Evolutionary conservation across 2,113 vertebrate species (phyloP), one percentile per base, ranked within the genome.

Genomic region (Phylloscopus trochiloides): DNA sequence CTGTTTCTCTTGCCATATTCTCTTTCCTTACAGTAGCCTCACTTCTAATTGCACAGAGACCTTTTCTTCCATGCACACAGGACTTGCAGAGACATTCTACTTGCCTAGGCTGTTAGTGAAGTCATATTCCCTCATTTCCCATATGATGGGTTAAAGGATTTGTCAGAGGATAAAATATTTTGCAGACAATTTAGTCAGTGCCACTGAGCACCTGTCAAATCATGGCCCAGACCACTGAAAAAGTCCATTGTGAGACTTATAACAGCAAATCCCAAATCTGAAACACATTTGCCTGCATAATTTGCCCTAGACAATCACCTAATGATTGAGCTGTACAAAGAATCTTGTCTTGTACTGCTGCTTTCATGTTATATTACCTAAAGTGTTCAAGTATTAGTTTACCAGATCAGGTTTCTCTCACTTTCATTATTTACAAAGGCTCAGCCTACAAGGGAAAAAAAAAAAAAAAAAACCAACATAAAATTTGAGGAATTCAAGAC

Each of bases 381-480:
- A 76, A 63, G 92, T 88, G 90, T 58, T 89, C 86, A 92, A 59
- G 78, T 86, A 87, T 80, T 91, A 74, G 50, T 57, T 90, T 92
- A 83, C 14, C 18, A 86, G 55, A 54, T 59, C 3, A 14, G 25
- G n/a, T 83, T 87, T 73, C 68, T 86, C 47, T 87, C 47, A 59
- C 10, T 57, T 89, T 19, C 32, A 54, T 92, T 96, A 87, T 36
- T 90, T 79, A 95, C 66, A 67, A 85, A 88, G 42, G 52, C 38
- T 96, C 61, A 89, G 28, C 34, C 74, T 59, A 47, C 19, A 71
- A 38, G 13, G 51, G 1, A 66, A 72, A 17, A 68, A 74, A 17
- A 63, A 14, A 62, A 8, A 0, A 36, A 36, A 36, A 36, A 36
- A 36, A 36, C 3, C 42, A 17, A 48, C 24, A 28, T 3, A 47